Evolutionary conservation across 2,797 vertebrate genomes (phyloP).

Genomic region (Miichthys miiuy): DNA sequence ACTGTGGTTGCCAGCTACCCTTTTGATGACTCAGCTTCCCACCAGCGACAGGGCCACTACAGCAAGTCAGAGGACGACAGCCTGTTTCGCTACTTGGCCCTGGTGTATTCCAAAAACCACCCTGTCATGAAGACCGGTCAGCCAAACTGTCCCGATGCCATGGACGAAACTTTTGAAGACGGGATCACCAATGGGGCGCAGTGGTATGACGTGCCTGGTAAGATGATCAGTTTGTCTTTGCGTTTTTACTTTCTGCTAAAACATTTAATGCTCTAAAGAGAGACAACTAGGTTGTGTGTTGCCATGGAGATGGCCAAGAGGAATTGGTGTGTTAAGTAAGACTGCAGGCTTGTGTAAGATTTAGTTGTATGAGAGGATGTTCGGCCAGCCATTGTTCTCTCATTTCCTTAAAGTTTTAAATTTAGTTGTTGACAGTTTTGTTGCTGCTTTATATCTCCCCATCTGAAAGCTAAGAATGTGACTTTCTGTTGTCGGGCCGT

Average conservation of each 20-base stretch:
- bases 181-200: slow-evolving; percentile 96
- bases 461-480: slow-evolving; percentile 11
- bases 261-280: background rate
- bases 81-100: slow-evolving; percentile 92
- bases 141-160: slow-evolving; percentile 87
- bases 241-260: background rate
- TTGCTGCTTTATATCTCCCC: background rate
- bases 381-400: slow-evolving; percentile 2
- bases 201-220: slow-evolving; percentile 97
- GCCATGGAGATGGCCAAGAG: slow-evolving; percentile 11
- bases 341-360: too few species aligned
- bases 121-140: slow-evolving; percentile 93
- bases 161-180: slow-evolving; percentile 88
- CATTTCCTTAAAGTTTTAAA: background rate
- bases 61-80: slow-evolving; percentile 92
- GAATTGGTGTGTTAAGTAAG: background rate
- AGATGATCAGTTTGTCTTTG: slow-evolving; percentile 36
- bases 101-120: slow-evolving; percentile 91
- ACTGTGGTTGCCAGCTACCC: slow-evolving; percentile 98
- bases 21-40: slow-evolving; percentile 92
- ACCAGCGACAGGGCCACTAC: slow-evolving; percentile 85
- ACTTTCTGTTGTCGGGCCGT: background rate
- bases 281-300: slow-evolving; percentile 19
- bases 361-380: background rate
- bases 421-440: background rate